These are phyloP conservation scores for Fabriciana adippe DNA, from an alignment of 2,888 invertebrate species.

Conservation along the genomic window DNA sequence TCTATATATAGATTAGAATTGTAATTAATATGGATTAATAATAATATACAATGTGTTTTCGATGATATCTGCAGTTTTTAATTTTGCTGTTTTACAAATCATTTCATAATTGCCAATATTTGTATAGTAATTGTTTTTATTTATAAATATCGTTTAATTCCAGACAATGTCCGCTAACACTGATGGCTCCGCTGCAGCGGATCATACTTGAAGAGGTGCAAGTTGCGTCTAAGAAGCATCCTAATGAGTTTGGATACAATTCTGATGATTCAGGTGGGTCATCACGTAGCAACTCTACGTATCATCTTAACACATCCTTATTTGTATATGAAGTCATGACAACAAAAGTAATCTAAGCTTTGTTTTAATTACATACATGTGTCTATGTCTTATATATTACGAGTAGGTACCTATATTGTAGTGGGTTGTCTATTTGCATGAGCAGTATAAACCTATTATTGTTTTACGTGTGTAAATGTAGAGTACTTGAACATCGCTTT, in stretches of 20 bases:
- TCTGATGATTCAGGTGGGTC: constrained; percentile 82
- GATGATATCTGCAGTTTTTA: no score
- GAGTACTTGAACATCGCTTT: no score
- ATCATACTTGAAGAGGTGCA: constrained; percentile 86
- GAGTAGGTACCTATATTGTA: no score
- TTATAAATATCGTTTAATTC: constrained; percentile 41
- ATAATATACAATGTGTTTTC: no score
- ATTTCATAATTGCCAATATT: no score
- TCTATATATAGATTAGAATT: no score
- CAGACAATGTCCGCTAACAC: constrained; percentile 87
- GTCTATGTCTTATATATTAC: no score
- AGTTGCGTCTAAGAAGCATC: constrained; percentile 84
- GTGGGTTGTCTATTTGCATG: no score
- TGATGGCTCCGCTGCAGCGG: constrained; percentile 85
- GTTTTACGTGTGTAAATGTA: no score
- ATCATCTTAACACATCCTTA: not conserved
- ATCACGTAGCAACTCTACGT: not conserved
- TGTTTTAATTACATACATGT: not conserved
- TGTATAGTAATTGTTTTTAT: not conserved
- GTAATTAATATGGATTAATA: no score
- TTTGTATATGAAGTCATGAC: not conserved
- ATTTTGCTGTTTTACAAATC: no score
- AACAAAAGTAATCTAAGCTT: not conserved
- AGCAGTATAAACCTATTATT: no score
- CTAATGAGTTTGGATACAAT: constrained; percentile 84